Evolutionary conservation across 1,140 invertebrate genomes (phyloP).

Genomic region (Hyles euphorbiae): DNA sequence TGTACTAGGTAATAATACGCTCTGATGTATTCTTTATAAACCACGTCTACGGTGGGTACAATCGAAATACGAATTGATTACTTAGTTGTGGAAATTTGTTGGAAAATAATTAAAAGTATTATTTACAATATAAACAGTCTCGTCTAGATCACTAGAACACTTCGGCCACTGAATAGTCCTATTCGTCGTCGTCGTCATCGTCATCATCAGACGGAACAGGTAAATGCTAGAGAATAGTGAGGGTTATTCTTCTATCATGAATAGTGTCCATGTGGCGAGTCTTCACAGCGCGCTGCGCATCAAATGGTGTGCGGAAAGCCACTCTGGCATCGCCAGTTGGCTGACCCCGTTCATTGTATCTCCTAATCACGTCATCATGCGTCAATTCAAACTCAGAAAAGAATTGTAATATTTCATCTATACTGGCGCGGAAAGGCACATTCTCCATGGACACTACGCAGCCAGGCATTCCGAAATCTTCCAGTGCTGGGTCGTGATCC

Average conservation of each 20-base stretch:
- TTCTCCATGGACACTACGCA: conserved; percentile 91
- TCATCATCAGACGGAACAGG: not conserved
- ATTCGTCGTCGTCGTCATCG: not conserved
- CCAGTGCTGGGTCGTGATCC: conserved; percentile 54
- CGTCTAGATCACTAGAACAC: not conserved
- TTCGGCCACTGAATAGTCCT: not conserved
- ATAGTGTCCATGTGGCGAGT: conserved; percentile 55
- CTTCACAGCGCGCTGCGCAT: conserved; percentile 85
- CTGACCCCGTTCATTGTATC: conserved; percentile 89
- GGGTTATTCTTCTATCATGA: conserved; percentile 53
- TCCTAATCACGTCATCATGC: conserved; percentile 85
- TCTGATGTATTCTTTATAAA: no score
- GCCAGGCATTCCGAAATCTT: conserved; percentile 85
- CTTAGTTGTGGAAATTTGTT: not conserved
- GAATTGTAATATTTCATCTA: conserved; percentile 92
- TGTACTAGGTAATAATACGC: no score
- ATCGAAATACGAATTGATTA: no score
- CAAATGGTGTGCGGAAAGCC: conserved; percentile 83
- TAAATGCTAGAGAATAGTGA: conserved; percentile 51
- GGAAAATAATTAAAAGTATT: not conserved
- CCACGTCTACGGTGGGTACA: no score
- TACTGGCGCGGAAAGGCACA: conserved; percentile 88
- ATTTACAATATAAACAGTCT: conserved; percentile 10
- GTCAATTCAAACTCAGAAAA: conserved; percentile 86
- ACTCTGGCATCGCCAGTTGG: conserved; percentile 93